A percentile compares a stretch with the other conserved stretches of the same genome.
phyloP scores from a whole-genome alignment of 2,797 vertebrate species.

The Coreius guichenoti region DNA sequence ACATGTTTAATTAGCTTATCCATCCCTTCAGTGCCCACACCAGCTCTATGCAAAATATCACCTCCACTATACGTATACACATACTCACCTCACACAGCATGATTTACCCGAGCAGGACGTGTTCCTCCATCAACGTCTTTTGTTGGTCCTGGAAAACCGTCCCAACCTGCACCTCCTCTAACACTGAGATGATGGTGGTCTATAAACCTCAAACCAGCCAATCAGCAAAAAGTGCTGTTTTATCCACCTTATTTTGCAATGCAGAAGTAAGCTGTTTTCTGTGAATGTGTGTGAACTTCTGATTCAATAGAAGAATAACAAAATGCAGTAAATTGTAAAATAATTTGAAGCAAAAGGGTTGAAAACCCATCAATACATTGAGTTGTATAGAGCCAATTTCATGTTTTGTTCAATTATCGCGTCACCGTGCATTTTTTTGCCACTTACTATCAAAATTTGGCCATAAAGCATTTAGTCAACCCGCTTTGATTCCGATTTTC shows the following conservation, averaged over 20 bases:
- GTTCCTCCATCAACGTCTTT: neutral
- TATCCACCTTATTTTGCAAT: neutral
- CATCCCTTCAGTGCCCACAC: neutral
- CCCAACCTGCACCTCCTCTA: neutral
- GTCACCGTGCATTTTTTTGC: too few species aligned
- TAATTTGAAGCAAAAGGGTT: too few species aligned
- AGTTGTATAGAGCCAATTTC: too few species aligned
- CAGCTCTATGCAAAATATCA: neutral
- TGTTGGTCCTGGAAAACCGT: neutral
- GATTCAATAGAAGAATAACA: too few species aligned
- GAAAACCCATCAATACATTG: too few species aligned
- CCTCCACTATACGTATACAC: neutral
- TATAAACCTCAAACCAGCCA: neutral
- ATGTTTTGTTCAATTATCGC: too few species aligned
- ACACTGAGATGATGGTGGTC: neutral
- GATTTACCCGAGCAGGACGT: neutral
- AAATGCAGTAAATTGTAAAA: too few species aligned
- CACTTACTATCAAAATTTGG: too few species aligned
- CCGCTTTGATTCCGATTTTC: too few species aligned
- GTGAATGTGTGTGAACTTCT: too few species aligned
- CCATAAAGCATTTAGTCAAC: too few species aligned
- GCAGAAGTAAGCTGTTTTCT: too few species aligned
- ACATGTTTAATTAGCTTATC: neutral
- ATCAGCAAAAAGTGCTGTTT: neutral
- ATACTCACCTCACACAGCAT: neutral